These are phyloP conservation scores for Chymomyza fuscimana DNA, from an alignment of 2,888 invertebrate genomes.

Conservation along the genomic window DNA sequence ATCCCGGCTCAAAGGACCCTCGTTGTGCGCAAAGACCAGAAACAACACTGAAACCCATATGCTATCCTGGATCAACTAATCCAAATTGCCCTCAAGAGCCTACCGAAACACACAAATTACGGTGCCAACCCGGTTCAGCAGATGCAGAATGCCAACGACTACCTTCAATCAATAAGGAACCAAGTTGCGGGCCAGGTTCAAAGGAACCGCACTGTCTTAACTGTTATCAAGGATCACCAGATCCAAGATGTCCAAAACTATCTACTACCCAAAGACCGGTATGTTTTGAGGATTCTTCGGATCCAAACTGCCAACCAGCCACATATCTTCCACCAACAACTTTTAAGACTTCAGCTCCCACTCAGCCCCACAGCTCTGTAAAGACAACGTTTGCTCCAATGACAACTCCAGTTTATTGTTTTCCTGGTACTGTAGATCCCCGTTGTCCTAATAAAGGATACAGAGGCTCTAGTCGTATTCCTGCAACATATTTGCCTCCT, in stretches of 20 bases:
- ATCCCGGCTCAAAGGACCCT: conserved; percentile 74
- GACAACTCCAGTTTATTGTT: conserved; percentile 68
- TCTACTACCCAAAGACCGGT: conserved; percentile 31
- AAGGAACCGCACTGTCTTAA: conserved; percentile 53
- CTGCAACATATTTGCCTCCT: conserved; percentile 76
- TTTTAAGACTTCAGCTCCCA: conserved; percentile 24
- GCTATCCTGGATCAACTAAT: conserved; percentile 52
- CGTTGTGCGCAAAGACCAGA: conserved; percentile 14
- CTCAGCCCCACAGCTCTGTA: not conserved
- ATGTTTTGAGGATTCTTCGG: conserved; percentile 77
- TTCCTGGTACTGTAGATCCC: conserved; percentile 78
- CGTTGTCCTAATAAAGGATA: conserved; percentile 70
- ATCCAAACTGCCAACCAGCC: conserved; percentile 66
- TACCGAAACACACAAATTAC: conserved; percentile 34
- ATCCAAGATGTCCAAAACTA: conserved; percentile 16
- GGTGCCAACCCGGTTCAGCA: conserved; percentile 75
- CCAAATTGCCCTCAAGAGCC: conserved; percentile 47
- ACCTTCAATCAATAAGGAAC: not conserved
- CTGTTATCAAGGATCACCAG: conserved; percentile 77
- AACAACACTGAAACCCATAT: conserved; percentile 24
- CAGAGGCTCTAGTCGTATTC: conserved; percentile 68
- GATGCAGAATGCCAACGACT: conserved; percentile 36
- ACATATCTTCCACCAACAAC: conserved; percentile 53
- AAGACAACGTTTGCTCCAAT: conserved; percentile 45
- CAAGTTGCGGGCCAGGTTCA: conserved; percentile 65